Percentiles rank a stretch among this genome's conserved stretches.
These are phyloP conservation scores for Solenopsis fugax DNA, from an alignment of 1,140 invertebrate species.

Conservation along the genomic window DNA sequence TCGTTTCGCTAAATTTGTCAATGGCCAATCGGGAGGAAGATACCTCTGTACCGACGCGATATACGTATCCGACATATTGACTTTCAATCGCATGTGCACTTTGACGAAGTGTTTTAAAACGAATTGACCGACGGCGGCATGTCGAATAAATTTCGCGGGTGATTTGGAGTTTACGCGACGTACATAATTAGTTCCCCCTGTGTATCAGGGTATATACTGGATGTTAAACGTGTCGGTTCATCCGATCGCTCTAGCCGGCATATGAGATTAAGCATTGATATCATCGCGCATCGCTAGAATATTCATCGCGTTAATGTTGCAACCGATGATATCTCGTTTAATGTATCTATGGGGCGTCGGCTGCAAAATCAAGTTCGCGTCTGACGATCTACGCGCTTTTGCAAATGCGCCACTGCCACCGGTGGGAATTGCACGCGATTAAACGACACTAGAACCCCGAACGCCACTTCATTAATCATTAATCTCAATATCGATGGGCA, in stretches of 20 bases:
- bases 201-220: slow-evolving; percentile 32
- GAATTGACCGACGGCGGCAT: neutral
- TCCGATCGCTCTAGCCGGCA: slow-evolving; percentile 4
- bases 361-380: slow-evolving; percentile 38
- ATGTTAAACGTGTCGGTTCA: slow-evolving; percentile 41
- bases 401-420: slow-evolving; percentile 13
- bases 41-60: neutral
- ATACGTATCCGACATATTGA: neutral
- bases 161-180: slow-evolving; percentile 24
- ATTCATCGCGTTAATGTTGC: slow-evolving; percentile 47
- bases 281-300: slow-evolving; percentile 25
- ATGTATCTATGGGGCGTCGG: slow-evolving; percentile 19
- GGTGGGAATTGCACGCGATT: slow-evolving; percentile 47
- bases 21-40: neutral
- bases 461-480: slow-evolving; percentile 63
- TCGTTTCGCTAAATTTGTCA: slow-evolving; percentile 51
- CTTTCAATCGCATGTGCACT: slow-evolving; percentile 18
- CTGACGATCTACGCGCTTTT: slow-evolving; percentile 39
- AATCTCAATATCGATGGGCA: slow-evolving; percentile 46
- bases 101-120: slow-evolving; percentile 36
- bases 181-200: slow-evolving; percentile 22
- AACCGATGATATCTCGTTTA: slow-evolving; percentile 45
- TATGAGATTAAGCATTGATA: slow-evolving; percentile 57
- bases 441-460: slow-evolving; percentile 46
- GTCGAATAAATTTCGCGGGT: slow-evolving; percentile 20